phyloP scores from a whole-genome alignment of 2,113 vertebrate genomes.

The Lucifuga dentata region DNA sequence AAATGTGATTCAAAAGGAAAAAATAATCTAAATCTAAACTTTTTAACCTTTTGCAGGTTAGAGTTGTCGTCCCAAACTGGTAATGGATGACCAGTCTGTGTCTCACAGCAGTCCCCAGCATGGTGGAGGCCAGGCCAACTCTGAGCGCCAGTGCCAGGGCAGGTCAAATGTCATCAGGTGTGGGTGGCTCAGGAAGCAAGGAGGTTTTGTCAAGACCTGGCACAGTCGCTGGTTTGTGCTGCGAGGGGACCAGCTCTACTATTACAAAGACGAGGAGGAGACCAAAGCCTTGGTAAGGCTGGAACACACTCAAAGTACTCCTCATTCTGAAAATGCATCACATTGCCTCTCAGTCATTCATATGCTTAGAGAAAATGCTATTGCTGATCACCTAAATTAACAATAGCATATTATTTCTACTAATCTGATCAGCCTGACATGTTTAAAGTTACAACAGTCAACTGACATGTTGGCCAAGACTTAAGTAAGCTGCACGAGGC shows the following conservation, averaged over 20 bases:
- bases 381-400: not conserved
- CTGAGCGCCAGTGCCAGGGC: conserved; percentile 64
- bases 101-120: conserved; percentile 76
- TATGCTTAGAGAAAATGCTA: not conserved
- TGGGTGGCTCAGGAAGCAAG: conserved; percentile 98
- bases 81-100: conserved; percentile 89
- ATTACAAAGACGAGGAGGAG: conserved; percentile 99
- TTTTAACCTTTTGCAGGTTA: conserved; percentile 39
- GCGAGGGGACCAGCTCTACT: conserved; percentile 92
- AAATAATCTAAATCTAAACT: not conserved
- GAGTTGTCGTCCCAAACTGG: conserved; percentile 47
- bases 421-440: not conserved
- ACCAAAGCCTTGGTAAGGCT: conserved; percentile 93
- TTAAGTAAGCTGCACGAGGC: too few species aligned
- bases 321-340: not conserved
- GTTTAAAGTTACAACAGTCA: too few species aligned
- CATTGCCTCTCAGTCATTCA: too few species aligned
- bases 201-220: conserved; percentile 99
- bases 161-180: conserved; percentile 84
- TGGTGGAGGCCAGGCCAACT: conserved; percentile 55
- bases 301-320: not conserved
- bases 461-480: too few species aligned
- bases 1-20: too few species aligned
- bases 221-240: conserved; percentile 98
- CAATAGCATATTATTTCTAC: not conserved